Evolutionary conservation across 1,140 invertebrate genomes (phyloP).

Genomic region (Drosophila subobscura): DNA sequence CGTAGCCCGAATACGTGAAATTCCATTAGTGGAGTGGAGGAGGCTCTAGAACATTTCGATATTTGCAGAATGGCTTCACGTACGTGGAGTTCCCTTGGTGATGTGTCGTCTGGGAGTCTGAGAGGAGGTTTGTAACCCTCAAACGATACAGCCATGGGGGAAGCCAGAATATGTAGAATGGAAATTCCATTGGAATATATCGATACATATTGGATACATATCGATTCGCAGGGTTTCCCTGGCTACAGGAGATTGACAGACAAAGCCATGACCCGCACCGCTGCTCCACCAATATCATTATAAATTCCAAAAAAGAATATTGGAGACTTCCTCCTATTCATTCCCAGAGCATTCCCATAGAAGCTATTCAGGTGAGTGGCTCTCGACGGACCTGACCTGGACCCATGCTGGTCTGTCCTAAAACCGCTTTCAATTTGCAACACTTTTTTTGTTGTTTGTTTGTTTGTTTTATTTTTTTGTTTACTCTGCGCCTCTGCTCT

Average conservation of each 20-base stretch:
- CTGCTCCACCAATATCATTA: too few relatives aligned
- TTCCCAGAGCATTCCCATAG: not conserved
- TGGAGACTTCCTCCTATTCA: not conserved
- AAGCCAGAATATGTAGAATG: too few relatives aligned
- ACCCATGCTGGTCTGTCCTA: slow-evolving; percentile 3
- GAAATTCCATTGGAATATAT: too few relatives aligned
- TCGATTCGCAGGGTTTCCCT: too few relatives aligned
- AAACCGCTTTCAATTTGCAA: slow-evolving; percentile 31
- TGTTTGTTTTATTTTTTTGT: not conserved
- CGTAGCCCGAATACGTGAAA: not conserved
- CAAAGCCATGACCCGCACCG: not conserved
- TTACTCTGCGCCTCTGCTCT: not conserved
- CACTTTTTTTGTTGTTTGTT: slow-evolving; percentile 17
- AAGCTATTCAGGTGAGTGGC: slow-evolving; percentile 25
- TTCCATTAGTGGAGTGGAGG: slow-evolving; percentile 18
- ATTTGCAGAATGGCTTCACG: not conserved
- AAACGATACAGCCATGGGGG: too few relatives aligned
- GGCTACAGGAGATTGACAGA: not conserved
- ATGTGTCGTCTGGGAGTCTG: not conserved
- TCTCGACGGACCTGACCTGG: not conserved
- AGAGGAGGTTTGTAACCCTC: too few relatives aligned
- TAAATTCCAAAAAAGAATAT: slow-evolving; percentile 20
- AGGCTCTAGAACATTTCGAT: slow-evolving; percentile 23
- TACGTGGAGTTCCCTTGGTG: slow-evolving; percentile 27
- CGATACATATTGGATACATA: too few relatives aligned